Evolutionary conservation across 2,888 invertebrate genomes (phyloP), one percentile per base, ranked within the genome.

Genomic region (Eubasilissa splendida): DNA sequence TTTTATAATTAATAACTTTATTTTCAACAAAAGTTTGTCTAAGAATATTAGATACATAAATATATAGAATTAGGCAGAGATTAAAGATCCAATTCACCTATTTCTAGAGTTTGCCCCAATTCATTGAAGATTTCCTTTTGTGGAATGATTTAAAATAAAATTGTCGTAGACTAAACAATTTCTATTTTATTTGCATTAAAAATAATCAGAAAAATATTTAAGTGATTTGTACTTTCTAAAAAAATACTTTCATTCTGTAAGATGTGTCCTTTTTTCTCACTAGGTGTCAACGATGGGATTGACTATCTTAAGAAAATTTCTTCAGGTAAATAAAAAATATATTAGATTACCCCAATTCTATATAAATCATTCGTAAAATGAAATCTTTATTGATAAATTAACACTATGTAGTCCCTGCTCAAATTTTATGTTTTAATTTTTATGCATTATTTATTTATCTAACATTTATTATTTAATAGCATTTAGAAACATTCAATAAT

Each of bases 231-330:
- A 42, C 42, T 5, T 5, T 42, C 22, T 5, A 42, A 42, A 42
- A 31, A 63, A 63, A 33, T 14, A 52, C 9, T 68, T 68, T 68
- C 68, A 14, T 68, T 70, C 10, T 54, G 70, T 70, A 70, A 70
- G 70, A 70, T 70, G 52, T 70, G 22, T 70, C 66, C 66, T 75
- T 83, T 81, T 80, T 63, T 22, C 75, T 77, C 77, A 74, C 42
- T 79, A 83, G 82, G 82, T 81, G 58, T 82, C 73, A 76, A 76
- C 75, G 81, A 77, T 68, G 80, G 78, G 77, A 74, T 83, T 75
- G 76, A 78, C 76, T 83, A 76, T 79, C 60, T 84, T 59, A 77
- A 78, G 68, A 83, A 82, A 82, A 58, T 79, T 52, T 76, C 70
- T 79, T 70, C 83, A 83, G 84, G 84, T 83, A 84, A 84, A 82